phyloP scores from a whole-genome alignment of 2,888 invertebrate genomes.

The Amaurobius ferox region DNA sequence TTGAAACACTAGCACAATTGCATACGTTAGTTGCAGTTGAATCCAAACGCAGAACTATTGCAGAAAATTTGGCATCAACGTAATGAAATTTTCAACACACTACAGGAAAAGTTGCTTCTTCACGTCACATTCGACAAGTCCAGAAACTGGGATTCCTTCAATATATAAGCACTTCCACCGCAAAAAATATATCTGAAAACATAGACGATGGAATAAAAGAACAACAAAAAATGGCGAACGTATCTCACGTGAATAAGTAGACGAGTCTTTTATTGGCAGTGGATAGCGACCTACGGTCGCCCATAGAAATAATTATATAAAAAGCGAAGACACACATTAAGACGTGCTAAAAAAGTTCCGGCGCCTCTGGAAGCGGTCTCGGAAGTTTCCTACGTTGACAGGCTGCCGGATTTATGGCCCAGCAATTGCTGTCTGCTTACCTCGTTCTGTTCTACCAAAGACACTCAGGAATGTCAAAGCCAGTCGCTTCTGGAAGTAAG shows the following conservation, averaged over 20 bases:
- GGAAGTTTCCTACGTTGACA: conserved; percentile 51
- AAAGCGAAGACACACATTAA: conserved; percentile 28
- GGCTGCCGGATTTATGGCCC: conserved; percentile 27
- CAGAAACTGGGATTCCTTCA: conserved; percentile 10
- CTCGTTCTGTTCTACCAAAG: conserved; percentile 2
- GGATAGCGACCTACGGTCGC: conserved; percentile 53
- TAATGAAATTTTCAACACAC: too few relatives aligned
- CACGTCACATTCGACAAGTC: neutral
- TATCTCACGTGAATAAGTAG: conserved; percentile 9
- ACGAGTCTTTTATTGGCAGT: conserved; percentile 47
- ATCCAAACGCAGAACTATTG: too few relatives aligned
- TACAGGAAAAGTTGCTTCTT: too few relatives aligned
- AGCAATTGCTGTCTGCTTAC: conserved; percentile 11
- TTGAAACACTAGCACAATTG: too few relatives aligned
- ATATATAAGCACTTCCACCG: conserved; percentile 5
- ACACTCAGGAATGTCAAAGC: neutral
- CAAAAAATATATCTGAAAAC: neutral
- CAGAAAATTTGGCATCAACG: too few relatives aligned
- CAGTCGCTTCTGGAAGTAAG: neutral
- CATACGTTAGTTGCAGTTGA: too few relatives aligned
- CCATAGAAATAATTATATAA: conserved; percentile 32
- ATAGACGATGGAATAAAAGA: neutral
- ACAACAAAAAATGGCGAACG: neutral
- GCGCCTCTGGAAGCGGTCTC: conserved; percentile 45
- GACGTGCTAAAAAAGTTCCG: conserved; percentile 50